These are phyloP conservation scores for Brenthis daphne DNA, from an alignment of 2,888 invertebrate genomes.

Conservation along the genomic window DNA sequence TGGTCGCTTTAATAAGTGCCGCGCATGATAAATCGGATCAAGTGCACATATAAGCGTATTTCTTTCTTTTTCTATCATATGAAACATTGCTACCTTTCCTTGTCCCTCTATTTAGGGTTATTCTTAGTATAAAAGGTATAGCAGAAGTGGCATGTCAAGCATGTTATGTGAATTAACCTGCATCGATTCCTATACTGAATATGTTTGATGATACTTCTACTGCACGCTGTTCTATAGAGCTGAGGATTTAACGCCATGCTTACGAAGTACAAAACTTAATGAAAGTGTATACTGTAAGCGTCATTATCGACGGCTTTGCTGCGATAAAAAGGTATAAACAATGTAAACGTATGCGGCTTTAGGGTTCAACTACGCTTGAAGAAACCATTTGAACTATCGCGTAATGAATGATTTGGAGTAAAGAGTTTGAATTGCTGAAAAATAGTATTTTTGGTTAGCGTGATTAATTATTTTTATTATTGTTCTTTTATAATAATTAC, in stretches of 20 bases:
- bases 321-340: slow-evolving; percentile 69
- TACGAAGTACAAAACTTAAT: slow-evolving; percentile 70
- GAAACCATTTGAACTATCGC: slow-evolving; percentile 42
- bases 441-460: not conserved
- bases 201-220: slow-evolving; percentile 15
- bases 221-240: slow-evolving; percentile 9
- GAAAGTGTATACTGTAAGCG: slow-evolving; percentile 69
- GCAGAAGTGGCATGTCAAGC: slow-evolving; percentile 12
- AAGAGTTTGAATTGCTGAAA: slow-evolving; percentile 19
- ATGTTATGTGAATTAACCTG: slow-evolving; percentile 6
- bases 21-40: slow-evolving; percentile 78
- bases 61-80: slow-evolving; percentile 49
- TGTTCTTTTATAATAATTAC: no score
- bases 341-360: slow-evolving; percentile 67
- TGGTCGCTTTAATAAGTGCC: slow-evolving; percentile 77
- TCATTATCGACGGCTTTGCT: slow-evolving; percentile 75
- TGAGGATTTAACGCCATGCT: slow-evolving; percentile 58
- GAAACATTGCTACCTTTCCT: slow-evolving; percentile 47
- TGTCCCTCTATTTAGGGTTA: slow-evolving; percentile 54
- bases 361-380: slow-evolving; percentile 53
- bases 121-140: slow-evolving; percentile 15
- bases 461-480: no score
- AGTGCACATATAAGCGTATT: slow-evolving; percentile 52
- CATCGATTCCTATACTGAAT: slow-evolving; percentile 17
- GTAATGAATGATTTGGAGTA: slow-evolving; percentile 31